Percentiles rank a stretch among this genome's conserved stretches.
Conservation (phyloP, 2,888 invertebrate species). For the Opisthograptis luteolata region DNA sequence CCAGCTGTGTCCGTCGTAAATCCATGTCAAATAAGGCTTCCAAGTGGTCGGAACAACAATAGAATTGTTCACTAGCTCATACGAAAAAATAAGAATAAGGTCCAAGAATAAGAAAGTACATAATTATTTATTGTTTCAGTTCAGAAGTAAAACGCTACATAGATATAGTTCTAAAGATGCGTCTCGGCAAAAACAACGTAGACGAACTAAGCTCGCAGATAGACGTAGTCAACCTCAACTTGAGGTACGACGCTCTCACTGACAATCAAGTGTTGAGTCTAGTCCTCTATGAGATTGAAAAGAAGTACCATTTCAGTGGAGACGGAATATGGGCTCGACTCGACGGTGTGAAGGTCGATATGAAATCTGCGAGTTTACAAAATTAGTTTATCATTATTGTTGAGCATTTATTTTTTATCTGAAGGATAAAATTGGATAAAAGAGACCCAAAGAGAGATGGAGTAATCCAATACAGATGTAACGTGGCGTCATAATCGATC, state of each 20-base stretch:
- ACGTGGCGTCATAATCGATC: no score
- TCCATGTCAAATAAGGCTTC: no score
- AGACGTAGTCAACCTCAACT: slow-evolving; percentile 51
- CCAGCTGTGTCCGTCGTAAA: no score
- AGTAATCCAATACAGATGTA: no score
- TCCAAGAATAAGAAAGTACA: no score
- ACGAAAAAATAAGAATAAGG: no score
- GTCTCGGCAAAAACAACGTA: slow-evolving; percentile 23
- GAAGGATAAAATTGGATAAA: no score
- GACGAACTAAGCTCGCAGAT: slow-evolving; percentile 29
- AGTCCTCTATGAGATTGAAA: slow-evolving; percentile 89
- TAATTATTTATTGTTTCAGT: slow-evolving; percentile 47
- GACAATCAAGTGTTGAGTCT: slow-evolving; percentile 85
- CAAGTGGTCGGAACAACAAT: no score
- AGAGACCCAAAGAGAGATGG: no score
- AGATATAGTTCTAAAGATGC: slow-evolving; percentile 47
- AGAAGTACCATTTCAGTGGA: slow-evolving; percentile 89
- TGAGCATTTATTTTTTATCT: no score
- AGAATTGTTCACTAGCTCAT: no score
- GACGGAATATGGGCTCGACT: slow-evolving; percentile 87
- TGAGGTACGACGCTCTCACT: slow-evolving; percentile 56
- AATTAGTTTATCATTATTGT: no score
- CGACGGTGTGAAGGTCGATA: slow-evolving; percentile 50
- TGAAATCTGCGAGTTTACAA: slow-evolving; percentile 22
- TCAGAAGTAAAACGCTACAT: slow-evolving; percentile 60